These are phyloP conservation scores for Pseudobourletiella spinata DNA, from an alignment of 1,140 invertebrate species.

Conservation along the genomic window DNA sequence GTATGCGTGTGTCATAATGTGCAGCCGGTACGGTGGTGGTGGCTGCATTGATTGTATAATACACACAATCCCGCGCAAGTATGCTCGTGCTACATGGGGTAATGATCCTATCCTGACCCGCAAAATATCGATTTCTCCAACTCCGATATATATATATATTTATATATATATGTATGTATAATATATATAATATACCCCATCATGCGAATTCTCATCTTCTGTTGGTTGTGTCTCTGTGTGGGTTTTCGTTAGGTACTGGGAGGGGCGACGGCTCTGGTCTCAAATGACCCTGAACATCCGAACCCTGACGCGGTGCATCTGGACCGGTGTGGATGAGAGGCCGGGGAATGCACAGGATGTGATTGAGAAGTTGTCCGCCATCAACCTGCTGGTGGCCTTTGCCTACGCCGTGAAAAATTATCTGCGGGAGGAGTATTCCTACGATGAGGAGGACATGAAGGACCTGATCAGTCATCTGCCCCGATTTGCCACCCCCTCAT, in stretches of 20 bases:
- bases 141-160: too few species aligned
- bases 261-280: slow-evolving; percentile 29
- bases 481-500: slow-evolving; percentile 26
- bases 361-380: slow-evolving; percentile 30
- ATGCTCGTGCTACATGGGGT: too few species aligned
- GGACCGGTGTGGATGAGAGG: slow-evolving; percentile 25
- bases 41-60: too few species aligned
- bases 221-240: too few species aligned
- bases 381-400: slow-evolving; percentile 33
- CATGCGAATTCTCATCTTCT: too few species aligned
- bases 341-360: slow-evolving; percentile 13
- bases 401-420: slow-evolving; percentile 30
- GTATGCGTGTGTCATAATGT: too few species aligned
- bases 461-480: slow-evolving; percentile 28
- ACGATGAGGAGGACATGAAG: slow-evolving; percentile 28
- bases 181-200: too few species aligned
- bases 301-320: slow-evolving; percentile 30
- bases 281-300: slow-evolving; percentile 32
- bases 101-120: too few species aligned
- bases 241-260: slow-evolving; percentile 29
- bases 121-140: too few species aligned
- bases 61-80: too few species aligned
- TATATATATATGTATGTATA: too few species aligned
- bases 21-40: too few species aligned
- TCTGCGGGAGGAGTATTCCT: slow-evolving; percentile 33